A percentile compares a stretch with the other conserved stretches of the same genome.
phyloP scores from a whole-genome alignment of 1,140 invertebrate species.

The Drosophila setifemur region DNA sequence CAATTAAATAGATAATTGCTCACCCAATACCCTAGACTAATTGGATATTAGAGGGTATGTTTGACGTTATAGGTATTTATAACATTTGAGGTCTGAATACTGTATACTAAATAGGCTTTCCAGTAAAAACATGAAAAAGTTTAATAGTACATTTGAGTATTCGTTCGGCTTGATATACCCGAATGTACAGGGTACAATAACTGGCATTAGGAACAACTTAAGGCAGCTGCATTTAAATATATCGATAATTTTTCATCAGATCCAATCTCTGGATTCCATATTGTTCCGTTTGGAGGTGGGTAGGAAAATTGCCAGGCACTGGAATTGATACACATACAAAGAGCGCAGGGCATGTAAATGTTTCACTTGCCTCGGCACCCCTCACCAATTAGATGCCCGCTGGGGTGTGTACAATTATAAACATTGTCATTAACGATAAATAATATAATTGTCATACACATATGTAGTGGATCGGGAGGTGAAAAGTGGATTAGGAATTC shows the following conservation, averaged over 20 bases:
- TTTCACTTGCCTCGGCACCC: neutral
- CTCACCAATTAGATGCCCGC: neutral
- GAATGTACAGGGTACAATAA: no score
- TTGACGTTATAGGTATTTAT: neutral
- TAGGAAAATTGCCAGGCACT: neutral
- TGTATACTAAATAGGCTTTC: neutral
- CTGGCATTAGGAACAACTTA: constrained; percentile 11
- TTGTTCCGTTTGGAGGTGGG: neutral
- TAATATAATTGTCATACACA: constrained; percentile 13
- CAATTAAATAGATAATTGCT: constrained; percentile 19
- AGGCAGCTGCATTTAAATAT: constrained; percentile 18
- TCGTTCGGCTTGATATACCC: no score
- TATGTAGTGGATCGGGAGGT: neutral
- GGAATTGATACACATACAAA: neutral
- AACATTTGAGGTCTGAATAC: no score
- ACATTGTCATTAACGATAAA: constrained; percentile 9
- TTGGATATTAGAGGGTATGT: neutral
- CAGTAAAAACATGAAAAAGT: neutral
- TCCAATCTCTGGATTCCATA: constrained; percentile 12
- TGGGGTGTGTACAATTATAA: neutral
- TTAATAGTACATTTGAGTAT: no score
- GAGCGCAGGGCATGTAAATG: constrained; percentile 5
- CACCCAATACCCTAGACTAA: neutral
- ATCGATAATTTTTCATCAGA: constrained; percentile 11
- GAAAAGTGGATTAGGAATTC: constrained; percentile 28